These are phyloP conservation scores for Homarus americanus DNA, from an alignment of 1,140 invertebrate species.

Conservation along the genomic window DNA sequence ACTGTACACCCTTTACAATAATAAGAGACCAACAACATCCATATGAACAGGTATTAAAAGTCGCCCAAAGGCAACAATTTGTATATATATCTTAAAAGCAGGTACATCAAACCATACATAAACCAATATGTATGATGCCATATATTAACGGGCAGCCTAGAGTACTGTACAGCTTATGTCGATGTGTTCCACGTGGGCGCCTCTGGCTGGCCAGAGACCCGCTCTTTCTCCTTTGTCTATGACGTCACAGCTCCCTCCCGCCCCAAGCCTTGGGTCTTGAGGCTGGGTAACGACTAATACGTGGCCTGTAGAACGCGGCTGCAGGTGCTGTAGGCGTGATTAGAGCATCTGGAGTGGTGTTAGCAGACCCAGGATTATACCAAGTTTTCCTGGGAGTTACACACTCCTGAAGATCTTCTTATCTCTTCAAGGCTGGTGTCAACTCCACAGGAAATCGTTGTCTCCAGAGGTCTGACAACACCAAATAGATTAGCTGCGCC, in stretches of 20 bases:
- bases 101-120: constrained; percentile 72
- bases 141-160: constrained; percentile 62
- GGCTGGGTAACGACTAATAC: not conserved
- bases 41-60: constrained; percentile 67
- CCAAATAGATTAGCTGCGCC: not conserved
- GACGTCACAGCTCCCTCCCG: constrained; percentile 31
- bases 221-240: constrained; percentile 28
- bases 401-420: not conserved
- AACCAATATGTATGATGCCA: constrained; percentile 68
- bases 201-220: not conserved
- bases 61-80: constrained; percentile 61
- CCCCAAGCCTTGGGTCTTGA: not conserved
- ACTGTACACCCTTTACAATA: constrained; percentile 64
- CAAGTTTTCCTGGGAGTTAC: not conserved
- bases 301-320: not conserved
- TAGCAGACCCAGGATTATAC: not conserved
- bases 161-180: constrained; percentile 62
- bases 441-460: not conserved
- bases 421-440: not conserved
- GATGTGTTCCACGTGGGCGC: constrained; percentile 8
- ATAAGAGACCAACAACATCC: constrained; percentile 69
- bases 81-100: constrained; percentile 69
- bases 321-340: no score
- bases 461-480: not conserved
- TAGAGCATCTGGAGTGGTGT: not conserved